Evolutionary conservation across 2,113 vertebrate genomes (phyloP), one percentile per base, ranked within the genome.

Genomic region (Tiliqua scincoides): DNA sequence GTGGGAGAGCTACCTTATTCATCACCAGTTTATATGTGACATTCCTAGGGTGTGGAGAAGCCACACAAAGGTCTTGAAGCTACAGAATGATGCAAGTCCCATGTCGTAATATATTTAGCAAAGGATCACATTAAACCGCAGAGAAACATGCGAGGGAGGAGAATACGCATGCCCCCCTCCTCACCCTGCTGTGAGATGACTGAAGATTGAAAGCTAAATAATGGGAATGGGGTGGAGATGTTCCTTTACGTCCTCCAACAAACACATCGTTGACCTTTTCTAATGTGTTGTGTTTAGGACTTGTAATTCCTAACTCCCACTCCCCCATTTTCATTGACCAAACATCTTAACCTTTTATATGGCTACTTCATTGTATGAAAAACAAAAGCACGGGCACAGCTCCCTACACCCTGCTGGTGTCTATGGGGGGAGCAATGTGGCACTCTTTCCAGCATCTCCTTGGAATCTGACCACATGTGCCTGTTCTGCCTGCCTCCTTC

Each of bases 71-170:
- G 1, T 84, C 75, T 80, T 83, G 62, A 86, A 59, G 75, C 80
- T 91, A 80, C 70, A 83, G 87, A 89, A 90, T 79, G 82, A 91
- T 89, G 27, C 15, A 88, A 91, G 84, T 62, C 71, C 1, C 1
- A 7, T 73, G 6, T 75, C 43, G 23, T 79, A 67, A 77, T 82
- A 6, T 76, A 74, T 86, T 91, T 83, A 82, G 82, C 12, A 88
- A 88, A 72, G 52, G 0, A 84, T 88, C 82, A 83, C 27, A 17
- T 87, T 70, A 90, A 90, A 87, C 15, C 8, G 1, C 11, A 85
- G n/a, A 84, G 83, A 84, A 86, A 79, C 2, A 40, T 43, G 87
- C 73, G 37, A 21, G 85, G 32, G 12, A n/a, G 23, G 84, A 82
- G 79, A 70, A 81, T 54, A 68, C 5, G 25, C 27, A 30, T 65